Conservation (phyloP, 2,888 invertebrate genomes). For the Tineola bisselliella region DNA sequence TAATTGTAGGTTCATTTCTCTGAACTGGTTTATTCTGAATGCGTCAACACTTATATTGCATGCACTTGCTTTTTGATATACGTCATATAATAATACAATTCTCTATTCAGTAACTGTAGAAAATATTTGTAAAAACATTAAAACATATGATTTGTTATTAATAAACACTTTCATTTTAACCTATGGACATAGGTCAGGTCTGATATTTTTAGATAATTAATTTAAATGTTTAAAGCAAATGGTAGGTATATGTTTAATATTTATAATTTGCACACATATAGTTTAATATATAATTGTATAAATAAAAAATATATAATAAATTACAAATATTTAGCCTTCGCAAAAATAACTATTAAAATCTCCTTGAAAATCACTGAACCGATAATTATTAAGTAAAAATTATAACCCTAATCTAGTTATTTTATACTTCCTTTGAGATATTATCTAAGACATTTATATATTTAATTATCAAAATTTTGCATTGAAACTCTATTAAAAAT, state of each 20-base stretch:
- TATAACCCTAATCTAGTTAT: background rate
- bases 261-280: too few relatives aligned
- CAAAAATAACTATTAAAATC: background rate
- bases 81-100: background rate
- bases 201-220: background rate
- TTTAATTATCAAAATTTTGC: too few relatives aligned
- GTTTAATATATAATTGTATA: too few relatives aligned
- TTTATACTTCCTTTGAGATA: too few relatives aligned
- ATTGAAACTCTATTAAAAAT: too few relatives aligned
- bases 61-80: background rate
- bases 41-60: background rate
- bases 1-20: background rate
- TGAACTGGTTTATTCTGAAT: background rate
- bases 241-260: too few relatives aligned
- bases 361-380: background rate
- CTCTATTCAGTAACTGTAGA: background rate
- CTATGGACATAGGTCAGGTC: background rate
- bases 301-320: too few relatives aligned
- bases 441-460: too few relatives aligned
- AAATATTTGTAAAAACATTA: too few relatives aligned
- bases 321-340: background rate
- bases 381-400: background rate
- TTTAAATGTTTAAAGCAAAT: background rate
- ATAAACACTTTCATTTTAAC: too few relatives aligned
- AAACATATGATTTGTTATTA: too few relatives aligned